Base-by-base conservation (phyloP, 2,113 vertebrate genomes). In the Patagioenas fasciata region DNA sequence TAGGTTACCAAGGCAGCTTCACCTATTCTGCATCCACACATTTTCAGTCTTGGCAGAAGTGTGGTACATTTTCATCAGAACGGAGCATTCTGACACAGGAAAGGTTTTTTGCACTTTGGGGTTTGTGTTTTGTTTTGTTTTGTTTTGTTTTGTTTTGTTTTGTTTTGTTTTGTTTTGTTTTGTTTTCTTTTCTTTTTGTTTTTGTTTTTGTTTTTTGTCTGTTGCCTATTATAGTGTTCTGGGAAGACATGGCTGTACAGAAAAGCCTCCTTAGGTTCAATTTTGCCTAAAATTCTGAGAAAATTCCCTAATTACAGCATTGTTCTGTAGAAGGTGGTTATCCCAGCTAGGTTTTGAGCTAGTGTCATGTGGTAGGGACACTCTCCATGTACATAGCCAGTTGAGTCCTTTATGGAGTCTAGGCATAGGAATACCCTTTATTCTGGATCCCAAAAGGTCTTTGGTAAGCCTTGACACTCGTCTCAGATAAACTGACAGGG, bases 51-150 rank as follows among this genome's bases (percentile, higher is more conserved):
- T 61, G 60, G 36, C 20, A 65, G 16, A 80, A 91, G 4, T 8
- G 5, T 40, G 10, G 6, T 13, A 34, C 24, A 44, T 75, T 57
- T 91, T 69, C 26, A 61, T n/a, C 20, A 32, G 29, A 90, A 53
- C 17, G 29, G 57, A 69, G 2, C 19, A 64, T 67, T 92, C 53
- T 75, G 74, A 65, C 10, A 69, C 14, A 40, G 15, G 4, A 56
- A 7, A 51, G 6, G 1, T 11, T 85, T 90, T 25, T 26, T 17
- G 1, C 3, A 0, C 25, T 91, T 85, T n/a, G 5, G 0, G 7
- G 8, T 56, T 44, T 70, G 9, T 18, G 11, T 4, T 1, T 40
- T 40, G 38, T 40, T 40, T n/a, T n/a, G n/a, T n/a, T n/a, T n/a
- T n/a, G n/a, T n/a, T n/a, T n/a, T n/a, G n/a, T n/a, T n/a, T n/a